Evolutionary conservation across 2,888 invertebrate genomes (phyloP).

Genomic region (Yponomeuta malinellus): DNA sequence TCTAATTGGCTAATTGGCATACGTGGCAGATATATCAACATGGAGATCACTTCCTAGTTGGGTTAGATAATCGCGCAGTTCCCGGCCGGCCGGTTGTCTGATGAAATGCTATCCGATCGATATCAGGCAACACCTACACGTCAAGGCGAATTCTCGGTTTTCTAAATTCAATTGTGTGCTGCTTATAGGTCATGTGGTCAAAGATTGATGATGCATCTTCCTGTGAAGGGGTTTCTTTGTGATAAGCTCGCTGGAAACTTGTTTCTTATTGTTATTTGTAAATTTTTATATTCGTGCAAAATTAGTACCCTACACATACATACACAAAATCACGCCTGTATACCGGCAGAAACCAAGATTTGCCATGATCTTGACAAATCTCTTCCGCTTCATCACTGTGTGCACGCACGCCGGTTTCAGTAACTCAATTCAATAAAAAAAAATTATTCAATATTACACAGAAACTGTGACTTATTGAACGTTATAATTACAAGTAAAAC

Average conservation of each 20-base stretch:
- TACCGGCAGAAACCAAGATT: too few relatives aligned
- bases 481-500: too few relatives aligned
- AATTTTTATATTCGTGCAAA: too few relatives aligned
- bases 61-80: conserved; percentile 52
- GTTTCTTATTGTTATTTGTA: too few relatives aligned
- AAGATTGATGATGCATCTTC: background rate
- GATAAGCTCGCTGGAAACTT: background rate
- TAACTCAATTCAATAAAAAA: too few relatives aligned
- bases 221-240: background rate
- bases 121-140: conserved; percentile 34
- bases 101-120: conserved; percentile 64
- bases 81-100: conserved; percentile 35
- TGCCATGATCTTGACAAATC: too few relatives aligned
- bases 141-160: conserved; percentile 6
- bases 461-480: too few relatives aligned
- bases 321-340: too few relatives aligned
- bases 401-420: too few relatives aligned
- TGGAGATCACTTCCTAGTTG: conserved; percentile 65
- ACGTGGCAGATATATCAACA: conserved; percentile 59
- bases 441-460: too few relatives aligned
- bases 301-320: too few relatives aligned
- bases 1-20: conserved; percentile 76
- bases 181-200: background rate
- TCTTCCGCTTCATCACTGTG: too few relatives aligned
- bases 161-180: conserved; percentile 10